Evolutionary conservation across 2,113 vertebrate species (phyloP).

Genomic region (Perca flavescens): DNA sequence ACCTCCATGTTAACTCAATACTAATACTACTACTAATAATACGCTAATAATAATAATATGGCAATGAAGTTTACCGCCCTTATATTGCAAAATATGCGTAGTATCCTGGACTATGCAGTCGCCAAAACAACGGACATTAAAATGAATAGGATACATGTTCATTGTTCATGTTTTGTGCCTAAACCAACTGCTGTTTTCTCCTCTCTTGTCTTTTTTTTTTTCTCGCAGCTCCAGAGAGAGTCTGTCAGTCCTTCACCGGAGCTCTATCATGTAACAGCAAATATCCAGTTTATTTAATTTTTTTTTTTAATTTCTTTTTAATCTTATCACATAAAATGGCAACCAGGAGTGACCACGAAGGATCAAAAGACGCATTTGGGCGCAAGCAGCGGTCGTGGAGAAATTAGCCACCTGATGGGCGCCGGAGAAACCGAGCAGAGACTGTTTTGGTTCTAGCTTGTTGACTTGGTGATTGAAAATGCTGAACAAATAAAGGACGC

Average conservation of each 20-base stretch:
- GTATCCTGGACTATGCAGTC: conserved; percentile 4
- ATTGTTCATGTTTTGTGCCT: background rate
- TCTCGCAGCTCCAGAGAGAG: conserved; percentile 73
- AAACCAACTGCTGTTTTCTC: conserved; percentile 51
- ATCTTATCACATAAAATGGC: conserved; percentile 75
- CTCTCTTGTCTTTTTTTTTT: conserved; percentile 42
- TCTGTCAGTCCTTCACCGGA: conserved; percentile 65
- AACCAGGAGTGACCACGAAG: conserved; percentile 70
- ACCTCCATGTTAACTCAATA: background rate
- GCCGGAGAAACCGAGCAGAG: conserved; percentile 41
- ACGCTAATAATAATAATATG: background rate
- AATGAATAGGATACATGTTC: conserved; percentile 4
- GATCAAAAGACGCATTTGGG: conserved; percentile 64
- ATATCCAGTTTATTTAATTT: conserved; percentile 24
- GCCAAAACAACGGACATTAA: conserved; percentile 29
- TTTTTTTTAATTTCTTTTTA: background rate
- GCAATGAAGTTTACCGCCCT: conserved; percentile 39
- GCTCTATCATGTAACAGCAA: conserved; percentile 48
- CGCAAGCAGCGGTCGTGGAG: conserved; percentile 40
- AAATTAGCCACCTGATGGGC: conserved; percentile 80
- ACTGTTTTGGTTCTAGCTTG: conserved; percentile 53
- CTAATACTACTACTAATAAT: conserved; percentile 16
- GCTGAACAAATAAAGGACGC: conserved; percentile 61
- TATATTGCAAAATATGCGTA: conserved; percentile 16
- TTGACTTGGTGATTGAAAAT: conserved; percentile 70